Conservation (phyloP, 2,888 invertebrate genomes). For the Microctonus brassicae region DNA sequence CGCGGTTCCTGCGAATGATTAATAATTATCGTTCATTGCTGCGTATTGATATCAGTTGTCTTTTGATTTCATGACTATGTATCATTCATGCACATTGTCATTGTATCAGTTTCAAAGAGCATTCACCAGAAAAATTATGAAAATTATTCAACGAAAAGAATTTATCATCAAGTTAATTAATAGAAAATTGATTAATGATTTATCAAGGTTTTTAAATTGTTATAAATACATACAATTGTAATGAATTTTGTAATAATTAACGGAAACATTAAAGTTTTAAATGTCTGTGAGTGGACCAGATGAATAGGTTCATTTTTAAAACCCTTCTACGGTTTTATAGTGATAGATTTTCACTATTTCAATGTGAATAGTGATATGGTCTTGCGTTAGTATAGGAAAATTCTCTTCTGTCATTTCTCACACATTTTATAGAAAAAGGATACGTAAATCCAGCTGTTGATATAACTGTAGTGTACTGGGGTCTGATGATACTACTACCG, state of each 20-base stretch:
- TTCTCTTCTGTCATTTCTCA: neutral
- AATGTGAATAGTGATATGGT: neutral
- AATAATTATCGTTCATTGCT: slow-evolving; percentile 58
- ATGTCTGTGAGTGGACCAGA: neutral
- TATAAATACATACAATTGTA: neutral
- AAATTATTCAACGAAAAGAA: neutral
- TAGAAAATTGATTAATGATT: neutral
- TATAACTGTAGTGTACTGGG: neutral
- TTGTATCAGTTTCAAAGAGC: neutral
- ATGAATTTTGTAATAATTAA: neutral
- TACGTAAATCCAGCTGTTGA: neutral
- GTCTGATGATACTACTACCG: neutral
- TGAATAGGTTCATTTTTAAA: too few relatives aligned
- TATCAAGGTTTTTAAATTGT: neutral
- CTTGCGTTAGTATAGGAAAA: neutral
- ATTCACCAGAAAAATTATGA: neutral
- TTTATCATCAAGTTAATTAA: neutral
- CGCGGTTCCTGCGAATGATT: slow-evolving; percentile 67
- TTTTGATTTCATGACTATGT: slow-evolving; percentile 38
- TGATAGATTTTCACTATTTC: neutral
- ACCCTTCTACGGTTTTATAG: neutral
- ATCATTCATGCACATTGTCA: slow-evolving; percentile 23
- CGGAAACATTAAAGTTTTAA: neutral
- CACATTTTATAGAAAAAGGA: neutral
- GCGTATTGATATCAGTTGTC: slow-evolving; percentile 41